Evolutionary conservation across 1,140 invertebrate species (phyloP), one percentile per base, ranked within the genome.

Genomic region (Sitobion miscanthi): DNA sequence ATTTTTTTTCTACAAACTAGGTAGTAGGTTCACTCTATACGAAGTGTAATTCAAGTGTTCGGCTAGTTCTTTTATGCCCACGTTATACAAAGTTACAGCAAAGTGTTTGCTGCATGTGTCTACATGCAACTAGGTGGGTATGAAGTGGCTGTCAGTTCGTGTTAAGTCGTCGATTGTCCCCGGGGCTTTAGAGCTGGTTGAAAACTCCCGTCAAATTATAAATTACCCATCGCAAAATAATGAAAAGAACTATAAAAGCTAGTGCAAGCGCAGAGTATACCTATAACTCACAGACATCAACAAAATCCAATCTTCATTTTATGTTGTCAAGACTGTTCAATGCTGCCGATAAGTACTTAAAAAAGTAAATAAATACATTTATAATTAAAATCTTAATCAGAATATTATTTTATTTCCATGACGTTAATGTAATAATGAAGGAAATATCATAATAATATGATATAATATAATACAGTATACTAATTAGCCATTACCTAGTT

Each of bases 101-200:
- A 54, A 91, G 57, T 42, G 38, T 54, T 21, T 11, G 8, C 23
- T 30, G n/a, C n/a, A 14, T 35, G 35, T 62, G 35, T 62, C 9
- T 57, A 57, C 38, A 23, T 49, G 20, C 30, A 21, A 91, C 23
- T 69, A 20, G 90, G 42, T 30, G 38, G 42, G 35, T 45, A 91
- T 91, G 30, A 42, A 91, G 90, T 91, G 57, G 57, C 69, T 77
- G 90, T 69, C 90, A 91, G 30, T 77, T 91, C 30, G 38, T 77
- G 54, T 91, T 91, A 69, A 91, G 54, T 91, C 42, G 90, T 91
- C 90, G 38, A 91, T 69, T 69, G 57, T 91, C 90, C 57, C 57
- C 38, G 6, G 90, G 38, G 90, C 14, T 69, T 91, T 69, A 9
- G 30, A n/a, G 49, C 8, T 30, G 90, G 23, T 91, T 91, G 90